phyloP scores from a whole-genome alignment of 2,797 vertebrate genomes.

The Hafferia zeledoni region DNA sequence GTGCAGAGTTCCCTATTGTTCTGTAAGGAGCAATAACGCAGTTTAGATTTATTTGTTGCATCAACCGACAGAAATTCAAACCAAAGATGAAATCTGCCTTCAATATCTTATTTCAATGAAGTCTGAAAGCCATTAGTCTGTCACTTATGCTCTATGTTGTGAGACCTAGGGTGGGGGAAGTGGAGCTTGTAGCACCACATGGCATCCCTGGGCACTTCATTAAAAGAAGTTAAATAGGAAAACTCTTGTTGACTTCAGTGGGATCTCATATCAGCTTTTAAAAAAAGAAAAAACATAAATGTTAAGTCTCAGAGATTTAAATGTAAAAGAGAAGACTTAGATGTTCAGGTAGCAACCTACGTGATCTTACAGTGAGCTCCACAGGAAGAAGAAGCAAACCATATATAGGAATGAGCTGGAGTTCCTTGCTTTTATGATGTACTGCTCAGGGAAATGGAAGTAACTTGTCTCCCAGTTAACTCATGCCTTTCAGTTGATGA shows the following conservation, averaged over 20 bases:
- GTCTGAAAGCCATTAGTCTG: neutral
- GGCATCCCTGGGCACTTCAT: neutral
- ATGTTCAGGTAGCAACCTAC: neutral
- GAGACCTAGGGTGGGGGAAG: neutral
- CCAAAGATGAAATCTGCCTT: conserved; percentile 1
- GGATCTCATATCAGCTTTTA: neutral
- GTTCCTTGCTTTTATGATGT: neutral
- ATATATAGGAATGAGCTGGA: neutral
- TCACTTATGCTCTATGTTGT: neutral
- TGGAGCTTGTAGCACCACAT: neutral
- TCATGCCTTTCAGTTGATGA: neutral
- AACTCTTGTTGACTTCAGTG: neutral
- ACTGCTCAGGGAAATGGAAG: neutral
- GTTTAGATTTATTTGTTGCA: conserved; percentile 4
- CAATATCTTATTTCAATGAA: neutral
- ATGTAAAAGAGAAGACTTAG: neutral
- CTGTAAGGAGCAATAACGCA: neutral
- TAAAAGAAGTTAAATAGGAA: neutral
- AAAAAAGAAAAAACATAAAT: neutral
- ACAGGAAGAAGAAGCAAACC: neutral
- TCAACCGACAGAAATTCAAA: conserved; percentile 1
- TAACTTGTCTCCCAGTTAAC: neutral
- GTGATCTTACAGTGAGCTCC: neutral
- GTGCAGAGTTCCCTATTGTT: neutral
- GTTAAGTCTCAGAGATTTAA: neutral